These are phyloP conservation scores for Pristis pectinata DNA, from an alignment of 2,797 vertebrate species.

Conservation along the genomic window DNA sequence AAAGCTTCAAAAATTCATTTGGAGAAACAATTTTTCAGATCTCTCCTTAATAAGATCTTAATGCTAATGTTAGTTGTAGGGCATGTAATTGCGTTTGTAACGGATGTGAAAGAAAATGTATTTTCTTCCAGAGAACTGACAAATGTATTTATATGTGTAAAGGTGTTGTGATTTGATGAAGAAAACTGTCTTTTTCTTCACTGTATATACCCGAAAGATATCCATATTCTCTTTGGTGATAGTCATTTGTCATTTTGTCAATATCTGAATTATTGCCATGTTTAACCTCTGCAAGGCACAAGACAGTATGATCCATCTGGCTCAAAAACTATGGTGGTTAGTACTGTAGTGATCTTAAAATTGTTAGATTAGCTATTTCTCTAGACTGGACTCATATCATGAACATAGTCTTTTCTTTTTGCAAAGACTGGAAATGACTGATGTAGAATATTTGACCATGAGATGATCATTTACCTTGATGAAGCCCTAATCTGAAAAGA, in stretches of 20 bases:
- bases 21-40: neutral
- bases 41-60: neutral
- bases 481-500: no score
- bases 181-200: neutral
- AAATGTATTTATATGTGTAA: neutral
- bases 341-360: constrained; percentile 57
- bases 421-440: constrained; percentile 49
- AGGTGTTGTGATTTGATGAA: neutral
- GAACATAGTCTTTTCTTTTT: constrained; percentile 45
- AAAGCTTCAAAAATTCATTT: neutral
- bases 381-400: constrained; percentile 58
- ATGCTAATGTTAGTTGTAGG: neutral
- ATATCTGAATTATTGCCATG: neutral
- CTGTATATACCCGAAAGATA: neutral
- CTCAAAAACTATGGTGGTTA: constrained; percentile 55
- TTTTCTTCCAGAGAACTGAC: neutral
- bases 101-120: neutral
- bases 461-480: constrained; percentile 51
- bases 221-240: neutral
- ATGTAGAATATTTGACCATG: constrained; percentile 58
- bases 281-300: neutral
- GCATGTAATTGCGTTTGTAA: no score
- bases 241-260: neutral
- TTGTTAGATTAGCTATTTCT: constrained; percentile 58
- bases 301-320: constrained; percentile 56